Evolutionary conservation across 64 coral and sea anemone species (phyloP), one percentile per base, ranked within the genome.

Genomic region (Trachythela sp.): DNA sequence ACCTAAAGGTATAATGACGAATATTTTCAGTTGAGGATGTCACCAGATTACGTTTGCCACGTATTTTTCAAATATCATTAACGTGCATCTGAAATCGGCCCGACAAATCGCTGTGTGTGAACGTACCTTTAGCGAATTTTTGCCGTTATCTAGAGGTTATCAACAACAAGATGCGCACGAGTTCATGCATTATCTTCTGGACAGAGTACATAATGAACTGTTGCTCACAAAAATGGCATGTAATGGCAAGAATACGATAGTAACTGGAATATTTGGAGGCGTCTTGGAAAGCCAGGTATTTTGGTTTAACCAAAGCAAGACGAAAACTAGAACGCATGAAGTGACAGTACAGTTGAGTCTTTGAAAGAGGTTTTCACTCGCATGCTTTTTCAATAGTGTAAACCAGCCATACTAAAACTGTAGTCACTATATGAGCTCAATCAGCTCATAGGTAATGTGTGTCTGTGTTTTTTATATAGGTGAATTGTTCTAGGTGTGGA

Each of bases 111-210:
- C n/a, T n/a, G n/a, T n/a, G n/a, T n/a, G n/a, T n/a, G n/a, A n/a
- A n/a, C n/a, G n/a, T n/a, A n/a, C n/a, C n/a, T n/a, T n/a, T n/a
- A n/a, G 42, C 42, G 42, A 45, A 45, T 6, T 45, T 11, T 45
- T 11, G 11, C 42, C 42, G 42, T 58, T 72, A 84, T 91, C n/a
- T 77, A 99, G 96, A 58, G 96, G 96, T 13, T 99, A 99, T 38
- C 96, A 99, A 48, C 96, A 99, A 54, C 96, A 99, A 86, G 96
- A 99, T 89, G 96, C 96, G 15, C 96, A 99, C 84, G 96, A 99
- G 49, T 99, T 99, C 39, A 99, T 99, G 96, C 96, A 99, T 92
- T 99, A 94, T 41, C 89, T 99, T 27, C 76, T 99, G 89, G 96
- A 99, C 54, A 90, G 96, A 93, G 89, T 99, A 43, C 96, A 99